Evolutionary conservation across 2,113 vertebrate species (phyloP).

Genomic region (Oncorhynchus mykiss): DNA sequence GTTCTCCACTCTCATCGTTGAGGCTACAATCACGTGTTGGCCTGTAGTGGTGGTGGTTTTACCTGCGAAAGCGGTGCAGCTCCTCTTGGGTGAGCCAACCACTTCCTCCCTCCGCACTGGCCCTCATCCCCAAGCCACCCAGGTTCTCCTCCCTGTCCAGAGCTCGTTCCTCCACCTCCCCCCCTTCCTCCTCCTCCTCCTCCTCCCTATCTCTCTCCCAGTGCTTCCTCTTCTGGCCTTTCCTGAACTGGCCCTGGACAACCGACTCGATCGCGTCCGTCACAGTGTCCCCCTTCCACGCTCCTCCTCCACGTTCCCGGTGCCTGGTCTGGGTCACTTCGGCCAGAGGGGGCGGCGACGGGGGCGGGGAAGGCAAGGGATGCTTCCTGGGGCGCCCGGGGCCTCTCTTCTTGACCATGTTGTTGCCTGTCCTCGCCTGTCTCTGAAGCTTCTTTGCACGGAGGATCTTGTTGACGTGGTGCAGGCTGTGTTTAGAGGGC

Average conservation of each 20-base stretch:
- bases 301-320: constrained; percentile 56
- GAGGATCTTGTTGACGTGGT: constrained; percentile 98
- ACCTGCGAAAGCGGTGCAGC: constrained; percentile 70
- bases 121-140: constrained; percentile 66
- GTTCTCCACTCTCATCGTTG: neutral
- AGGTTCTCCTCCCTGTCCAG: constrained; percentile 74
- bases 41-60: constrained; percentile 14
- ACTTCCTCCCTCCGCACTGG: constrained; percentile 59
- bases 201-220: constrained; percentile 65
- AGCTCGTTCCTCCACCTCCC: constrained; percentile 51
- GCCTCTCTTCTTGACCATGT: constrained; percentile 91
- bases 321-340: constrained; percentile 49
- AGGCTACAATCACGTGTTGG: neutral
- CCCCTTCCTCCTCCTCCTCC: constrained; percentile 48
- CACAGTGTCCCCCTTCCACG: constrained; percentile 82
- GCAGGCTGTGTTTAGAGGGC: constrained; percentile 93
- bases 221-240: constrained; percentile 67
- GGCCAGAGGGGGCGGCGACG: constrained; percentile 63
- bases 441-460: constrained; percentile 97
- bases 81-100: constrained; percentile 71
- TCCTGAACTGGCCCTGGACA: constrained; percentile 79
- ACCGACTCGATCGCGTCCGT: constrained; percentile 93
- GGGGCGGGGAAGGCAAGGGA: constrained; percentile 76
- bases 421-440: constrained; percentile 98
- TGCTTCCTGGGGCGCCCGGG: constrained; percentile 92